These are phyloP conservation scores for Euzetes globulus DNA, from an alignment of 2,888 invertebrate species.

Conservation along the genomic window DNA sequence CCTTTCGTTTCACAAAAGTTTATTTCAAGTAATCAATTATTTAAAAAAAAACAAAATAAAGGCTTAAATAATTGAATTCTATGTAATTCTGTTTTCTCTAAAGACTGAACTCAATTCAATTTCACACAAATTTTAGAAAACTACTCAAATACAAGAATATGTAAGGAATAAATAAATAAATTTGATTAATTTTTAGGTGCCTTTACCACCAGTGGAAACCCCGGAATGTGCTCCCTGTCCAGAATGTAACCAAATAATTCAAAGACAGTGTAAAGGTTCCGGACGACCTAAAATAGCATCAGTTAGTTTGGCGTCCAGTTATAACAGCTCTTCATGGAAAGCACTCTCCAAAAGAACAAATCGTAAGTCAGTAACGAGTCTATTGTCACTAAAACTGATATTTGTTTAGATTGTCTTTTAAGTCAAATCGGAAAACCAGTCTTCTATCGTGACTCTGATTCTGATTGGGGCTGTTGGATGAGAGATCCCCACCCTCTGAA, in stretches of 20 bases:
- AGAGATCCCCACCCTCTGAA: conserved; percentile 60
- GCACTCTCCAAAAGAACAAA: conserved; percentile 7
- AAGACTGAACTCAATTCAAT: no score
- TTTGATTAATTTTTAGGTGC: conserved; percentile 32
- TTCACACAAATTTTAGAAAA: background rate
- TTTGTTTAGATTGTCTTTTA: conserved; percentile 50
- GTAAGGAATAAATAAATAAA: background rate
- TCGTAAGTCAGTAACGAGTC: background rate
- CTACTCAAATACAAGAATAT: background rate
- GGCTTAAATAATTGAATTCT: background rate
- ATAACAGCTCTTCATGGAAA: conserved; percentile 12
- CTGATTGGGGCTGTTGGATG: conserved; percentile 73
- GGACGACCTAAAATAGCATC: conserved; percentile 13
- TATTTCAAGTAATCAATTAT: background rate
- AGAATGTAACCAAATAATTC: conserved; percentile 35
- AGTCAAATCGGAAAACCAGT: conserved; percentile 91
- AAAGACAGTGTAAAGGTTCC: background rate
- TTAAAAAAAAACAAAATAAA: background rate
- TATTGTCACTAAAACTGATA: background rate
- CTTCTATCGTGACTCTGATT: conserved; percentile 69
- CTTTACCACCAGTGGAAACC: conserved; percentile 35
- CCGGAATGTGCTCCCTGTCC: conserved; percentile 38
- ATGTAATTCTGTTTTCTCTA: no score
- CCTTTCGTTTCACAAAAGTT: no score
- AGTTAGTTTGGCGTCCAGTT: background rate